Evolutionary conservation across 1,140 invertebrate genomes (phyloP).

Genomic region (Euschistus heros): DNA sequence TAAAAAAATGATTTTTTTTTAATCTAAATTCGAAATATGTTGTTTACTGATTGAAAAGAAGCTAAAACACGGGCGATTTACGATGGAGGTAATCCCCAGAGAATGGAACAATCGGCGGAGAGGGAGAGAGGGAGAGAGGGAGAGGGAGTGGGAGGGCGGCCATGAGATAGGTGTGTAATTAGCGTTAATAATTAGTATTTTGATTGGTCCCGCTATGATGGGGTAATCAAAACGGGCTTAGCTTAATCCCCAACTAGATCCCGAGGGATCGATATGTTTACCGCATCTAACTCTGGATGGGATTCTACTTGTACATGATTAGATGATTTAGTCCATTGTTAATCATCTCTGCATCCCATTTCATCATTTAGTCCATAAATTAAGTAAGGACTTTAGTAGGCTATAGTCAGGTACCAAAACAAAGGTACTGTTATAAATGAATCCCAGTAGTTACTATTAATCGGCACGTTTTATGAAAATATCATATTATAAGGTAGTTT

Average conservation of each 20-base stretch:
- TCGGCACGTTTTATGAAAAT: no score
- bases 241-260: not conserved
- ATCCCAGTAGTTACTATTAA: no score
- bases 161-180: constrained; percentile 1
- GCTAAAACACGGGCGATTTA: not conserved
- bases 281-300: not conserved
- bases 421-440: no score
- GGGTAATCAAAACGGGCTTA: constrained; percentile 8
- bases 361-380: no score
- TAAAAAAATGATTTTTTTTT: not conserved
- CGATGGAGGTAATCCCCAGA: not conserved
- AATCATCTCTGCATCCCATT: no score
- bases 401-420: no score
- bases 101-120: not conserved
- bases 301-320: no score
- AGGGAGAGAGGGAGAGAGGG: not conserved
- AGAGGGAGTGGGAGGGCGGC: not conserved
- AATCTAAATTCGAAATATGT: not conserved
- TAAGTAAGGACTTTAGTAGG: no score
- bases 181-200: constrained; percentile 8
- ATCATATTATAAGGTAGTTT: no score
- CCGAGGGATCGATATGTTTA: no score
- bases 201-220: constrained; percentile 2
- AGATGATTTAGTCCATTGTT: no score
- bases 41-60: not conserved